Conservation (phyloP, 2,797 vertebrate genomes). For the Sebastes iracundus region DNA sequence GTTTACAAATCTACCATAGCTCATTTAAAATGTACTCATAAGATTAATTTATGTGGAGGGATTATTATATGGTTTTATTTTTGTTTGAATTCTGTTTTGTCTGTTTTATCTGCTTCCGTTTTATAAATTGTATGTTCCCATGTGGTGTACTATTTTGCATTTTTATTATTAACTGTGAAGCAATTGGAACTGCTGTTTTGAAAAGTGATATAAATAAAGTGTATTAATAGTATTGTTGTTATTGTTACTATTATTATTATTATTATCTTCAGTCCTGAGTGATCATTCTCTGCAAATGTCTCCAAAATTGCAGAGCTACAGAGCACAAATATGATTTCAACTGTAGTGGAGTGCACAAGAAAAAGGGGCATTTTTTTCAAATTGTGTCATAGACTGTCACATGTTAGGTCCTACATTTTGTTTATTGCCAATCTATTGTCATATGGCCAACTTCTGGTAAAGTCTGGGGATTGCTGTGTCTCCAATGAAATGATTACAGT, state of each 20-base stretch:
- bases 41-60: neutral
- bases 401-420: neutral
- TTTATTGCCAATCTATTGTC: neutral
- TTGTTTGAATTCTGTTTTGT: neutral
- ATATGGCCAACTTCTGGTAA: neutral
- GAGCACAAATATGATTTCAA: neutral
- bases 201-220: too few species aligned
- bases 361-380: neutral
- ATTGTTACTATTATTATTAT: too few species aligned
- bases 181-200: too few species aligned
- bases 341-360: too few species aligned
- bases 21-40: neutral
- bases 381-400: neutral
- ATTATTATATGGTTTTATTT: neutral
- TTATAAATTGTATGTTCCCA: neutral
- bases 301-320: neutral
- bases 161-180: too few species aligned
- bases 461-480: neutral
- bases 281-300: neutral
- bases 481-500: neutral
- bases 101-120: neutral
- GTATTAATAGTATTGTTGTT: too few species aligned
- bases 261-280: neutral
- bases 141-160: too few species aligned
- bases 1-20: neutral